Base-by-base conservation (phyloP, 2,113 vertebrate species). In the Carassius gibelio region DNA sequence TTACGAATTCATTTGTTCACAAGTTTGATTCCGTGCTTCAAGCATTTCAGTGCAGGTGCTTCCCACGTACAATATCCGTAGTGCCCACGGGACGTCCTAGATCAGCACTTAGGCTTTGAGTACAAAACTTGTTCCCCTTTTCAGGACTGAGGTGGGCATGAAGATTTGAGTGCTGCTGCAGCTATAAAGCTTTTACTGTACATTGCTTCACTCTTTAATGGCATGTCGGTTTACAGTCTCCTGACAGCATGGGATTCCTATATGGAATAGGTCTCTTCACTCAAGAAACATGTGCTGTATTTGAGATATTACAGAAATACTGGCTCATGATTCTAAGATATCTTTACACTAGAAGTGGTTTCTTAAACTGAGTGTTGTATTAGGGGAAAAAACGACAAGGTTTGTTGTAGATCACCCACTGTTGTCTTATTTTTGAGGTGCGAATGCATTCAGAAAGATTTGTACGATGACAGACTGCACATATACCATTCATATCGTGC, bases 401-500 rank as follows among this genome's bases (percentile, higher is more conserved):
- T 21, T 74, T 13, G 55, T 83, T 84, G 75, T 79, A 83, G 36
- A 68, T 45, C 59, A 2, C 45, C 1, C 5, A 55, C 45, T 69
- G 57, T 42, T 45, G 7, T 45, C 8, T 64, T 48, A 30, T 48
- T 48, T 62, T 59, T 64, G 14, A 23, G 8, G 36, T 76, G 21
- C 26, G 59, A 76, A 66, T 77, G 75, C 59, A 8, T 78, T 77
- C 50, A 79, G 3, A 21, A 4, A 4, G 8, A 36, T 86, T 55
- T 75, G n/a, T 38, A 81, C 64, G 23, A 38, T 42, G 59, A 66
- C 45, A 48, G 30, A 75, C 8, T 8, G 42, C 36, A 61, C 69
- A 48, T 69, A 81, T 45, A 30, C 30, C 45, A 34, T 81, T 81
- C 81, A 76, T 81, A 69, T 81, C 48, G 75, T 61, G 71, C 42